Base-by-base conservation (phyloP, 2,797 vertebrate genomes). In the Propithecus deckenii region DNA sequence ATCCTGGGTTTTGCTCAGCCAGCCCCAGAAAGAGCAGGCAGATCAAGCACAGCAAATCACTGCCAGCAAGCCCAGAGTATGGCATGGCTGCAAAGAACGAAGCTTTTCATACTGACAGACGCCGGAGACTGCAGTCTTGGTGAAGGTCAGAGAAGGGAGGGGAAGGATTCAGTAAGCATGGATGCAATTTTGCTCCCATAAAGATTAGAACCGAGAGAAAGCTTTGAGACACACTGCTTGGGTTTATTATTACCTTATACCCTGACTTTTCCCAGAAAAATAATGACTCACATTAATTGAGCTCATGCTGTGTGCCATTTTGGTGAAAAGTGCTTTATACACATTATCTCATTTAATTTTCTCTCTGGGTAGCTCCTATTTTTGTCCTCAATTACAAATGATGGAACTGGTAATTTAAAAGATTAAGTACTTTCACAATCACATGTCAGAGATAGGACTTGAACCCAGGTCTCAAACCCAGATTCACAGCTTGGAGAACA, bases 291-390 rank as follows among this genome's bases (percentile, higher is more conserved):
- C 23, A 50, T 57, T 89, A 57, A 76, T 17, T 89, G 59, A 91
- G 5, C 2, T 78, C 78, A 48, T 32, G 43, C 17, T 78, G 4
- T 79, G 15, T 83, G 30, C 7, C 41, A 75, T 75, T 86, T 95
- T 89, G 69, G 14, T 63, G 17, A 28, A 25, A 79, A 94, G 13
- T 30, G 4, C 17, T 85, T 61, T 48, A 75, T 52, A 67, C 3
- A 75, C 3, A 32, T 89, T 79, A 74, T 71, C 38, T 92, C 28
- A 67, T 67, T 96, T 91, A 96, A 61, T 89, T 95, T 94, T 79
- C 23, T 78, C 28, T 57, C 38, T 79, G 67, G 28, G 22, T 91
- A 86, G 41, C 35, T 72, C 4, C 6, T 78, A 38, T 43, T 43
- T 43, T 43, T 43, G 43, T 43, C n/a, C 25, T 93, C 38, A 96